Evolutionary conservation across 2,888 invertebrate species (phyloP), one percentile per base, ranked within the genome.

Genomic region (Cheiracanthium punctorium): DNA sequence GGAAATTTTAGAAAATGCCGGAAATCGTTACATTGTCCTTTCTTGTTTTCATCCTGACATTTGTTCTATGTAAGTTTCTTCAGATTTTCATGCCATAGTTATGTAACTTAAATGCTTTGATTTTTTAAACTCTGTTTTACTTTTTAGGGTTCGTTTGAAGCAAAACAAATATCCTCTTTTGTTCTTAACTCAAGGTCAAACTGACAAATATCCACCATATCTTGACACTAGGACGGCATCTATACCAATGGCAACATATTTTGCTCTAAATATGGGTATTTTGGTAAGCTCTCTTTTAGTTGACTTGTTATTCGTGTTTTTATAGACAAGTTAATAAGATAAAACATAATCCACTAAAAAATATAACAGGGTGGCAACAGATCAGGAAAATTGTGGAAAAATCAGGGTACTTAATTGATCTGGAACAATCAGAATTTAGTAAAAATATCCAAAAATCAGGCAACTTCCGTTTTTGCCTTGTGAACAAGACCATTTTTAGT

Each of bases 161-260:
- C 99, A 99, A 93, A 99, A 98, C 92, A 96, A 95, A 90, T 99
- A 97, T 92, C 99, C 99, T 0, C 96, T 98, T 10, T 95, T 99
- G 93, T 98, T 99, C 91, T 93, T 99, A 88, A 98, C 98, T 4
- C 95, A 97, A 90, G 96, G 96, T 0, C 93, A 94, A 8, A 95
- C 95, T 0, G 92, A 91, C 7, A 92, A 94, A 89, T 98, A 97
- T 91, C 94, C 95, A 70, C 94, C 95, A 48, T 98, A 96, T 91
- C 94, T 94, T 88, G 98, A 98, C 92, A 95, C 95, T 0, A 93
- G 98, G 41, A 96, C 97, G 89, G 94, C 94, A 90, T 94, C 94
- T 0, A 95, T 97, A 89, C 94, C 95, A 67, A 94, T 95, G 90
- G 97, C 97, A 0, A 95, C 96, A 65, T 95, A 95, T 90, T 96